phyloP scores from a whole-genome alignment of 2,113 vertebrate species.

The Antechinus flavipes region DNA sequence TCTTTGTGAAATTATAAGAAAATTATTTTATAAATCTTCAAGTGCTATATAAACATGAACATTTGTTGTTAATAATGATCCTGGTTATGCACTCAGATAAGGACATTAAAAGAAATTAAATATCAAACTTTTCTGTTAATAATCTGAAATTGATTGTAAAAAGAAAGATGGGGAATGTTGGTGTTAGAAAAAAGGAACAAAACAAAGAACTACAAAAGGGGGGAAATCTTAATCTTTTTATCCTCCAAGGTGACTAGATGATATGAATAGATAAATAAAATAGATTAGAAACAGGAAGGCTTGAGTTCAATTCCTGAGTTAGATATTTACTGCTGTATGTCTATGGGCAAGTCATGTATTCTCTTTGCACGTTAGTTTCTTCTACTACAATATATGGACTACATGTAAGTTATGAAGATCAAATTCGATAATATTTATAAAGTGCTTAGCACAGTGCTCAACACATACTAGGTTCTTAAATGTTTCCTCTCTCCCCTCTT shows the following conservation, averaged over 20 bases:
- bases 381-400: not conserved
- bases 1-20: not conserved
- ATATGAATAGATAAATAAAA: not conserved
- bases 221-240: not conserved
- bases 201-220: not conserved
- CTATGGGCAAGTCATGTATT: not conserved
- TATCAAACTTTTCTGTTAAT: not conserved
- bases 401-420: not conserved
- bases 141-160: not conserved
- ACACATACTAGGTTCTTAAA: not conserved
- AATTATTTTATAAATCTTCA: not conserved
- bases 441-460: not conserved
- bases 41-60: not conserved
- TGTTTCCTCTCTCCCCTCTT: not conserved
- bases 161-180: not conserved
- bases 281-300: not conserved
- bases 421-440: too few relatives aligned
- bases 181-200: not conserved
- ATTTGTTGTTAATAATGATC: not conserved
- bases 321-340: not conserved
- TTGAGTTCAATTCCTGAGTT: not conserved
- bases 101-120: not conserved
- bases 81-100: not conserved
- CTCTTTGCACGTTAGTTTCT: not conserved
- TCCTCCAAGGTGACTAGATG: not conserved